Conservation (phyloP, 2,113 vertebrate genomes). For the Hystrix cristata region DNA sequence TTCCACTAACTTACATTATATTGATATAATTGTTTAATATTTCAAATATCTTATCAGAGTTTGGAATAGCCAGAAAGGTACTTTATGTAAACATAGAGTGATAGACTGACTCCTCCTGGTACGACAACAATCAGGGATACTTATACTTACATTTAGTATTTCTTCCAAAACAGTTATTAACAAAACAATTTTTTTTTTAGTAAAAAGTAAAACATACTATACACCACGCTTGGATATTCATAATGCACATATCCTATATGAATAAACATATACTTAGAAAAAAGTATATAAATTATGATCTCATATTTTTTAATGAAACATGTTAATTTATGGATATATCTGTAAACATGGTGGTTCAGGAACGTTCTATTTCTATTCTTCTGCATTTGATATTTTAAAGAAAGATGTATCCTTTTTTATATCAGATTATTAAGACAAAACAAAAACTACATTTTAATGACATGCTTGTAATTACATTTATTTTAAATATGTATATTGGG, state of each 20-base stretch:
- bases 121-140: neutral
- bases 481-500: neutral
- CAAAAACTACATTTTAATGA: neutral
- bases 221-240: neutral
- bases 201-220: neutral
- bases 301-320: constrained; percentile 4
- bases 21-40: neutral
- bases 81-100: neutral
- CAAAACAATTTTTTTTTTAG: neutral
- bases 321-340: neutral
- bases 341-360: accelerated
- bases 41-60: constrained; percentile 32
- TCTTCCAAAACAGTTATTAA: neutral
- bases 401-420: neutral
- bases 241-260: neutral
- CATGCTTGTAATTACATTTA: neutral
- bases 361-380: neutral
- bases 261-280: neutral
- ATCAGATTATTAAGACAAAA: neutral
- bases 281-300: neutral
- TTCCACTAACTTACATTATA: neutral
- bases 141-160: neutral
- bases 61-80: neutral
- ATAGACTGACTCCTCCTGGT: neutral
- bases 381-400: neutral